These are phyloP conservation scores for Prinia subflava DNA, from an alignment of 2,113 vertebrate genomes.

Conservation along the genomic window DNA sequence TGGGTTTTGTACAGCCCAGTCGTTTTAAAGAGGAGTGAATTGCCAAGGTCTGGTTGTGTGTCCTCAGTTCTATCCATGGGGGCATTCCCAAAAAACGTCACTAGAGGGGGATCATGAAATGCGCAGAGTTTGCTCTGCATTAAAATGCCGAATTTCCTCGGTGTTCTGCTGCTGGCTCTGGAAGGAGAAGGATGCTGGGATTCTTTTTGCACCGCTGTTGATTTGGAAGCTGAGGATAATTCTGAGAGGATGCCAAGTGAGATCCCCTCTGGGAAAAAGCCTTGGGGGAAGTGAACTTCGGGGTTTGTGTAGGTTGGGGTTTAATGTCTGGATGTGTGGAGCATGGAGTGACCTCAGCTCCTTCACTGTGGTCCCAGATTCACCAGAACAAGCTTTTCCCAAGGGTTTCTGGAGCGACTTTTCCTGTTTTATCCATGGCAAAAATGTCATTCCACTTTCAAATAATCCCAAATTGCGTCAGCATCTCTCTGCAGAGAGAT, in stretches of 20 bases:
- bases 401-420: not conserved
- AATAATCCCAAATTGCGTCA: not conserved
- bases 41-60: fast-evolving
- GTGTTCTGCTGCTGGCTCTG: not conserved
- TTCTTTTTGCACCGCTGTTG: not conserved
- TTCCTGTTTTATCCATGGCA: not conserved
- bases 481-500: not conserved
- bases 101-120: slow-evolving; percentile 31
- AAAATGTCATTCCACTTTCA: not conserved
- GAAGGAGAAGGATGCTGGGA: not conserved
- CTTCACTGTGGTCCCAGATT: not conserved
- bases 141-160: not conserved
- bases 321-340: not conserved
- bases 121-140: not conserved
- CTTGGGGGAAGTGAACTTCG: not conserved
- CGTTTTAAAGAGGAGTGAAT: not conserved
- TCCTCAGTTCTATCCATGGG: not conserved
- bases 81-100: not conserved
- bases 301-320: not conserved
- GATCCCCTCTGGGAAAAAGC: not conserved
- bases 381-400: not conserved
- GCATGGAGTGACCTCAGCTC: not conserved
- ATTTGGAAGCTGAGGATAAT: not conserved
- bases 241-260: not conserved
- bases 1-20: fast-evolving